Percentiles rank a stretch among this genome's conserved stretches.
Conservation (phyloP, 2,113 vertebrate genomes). For the Nibea coibor region DNA sequence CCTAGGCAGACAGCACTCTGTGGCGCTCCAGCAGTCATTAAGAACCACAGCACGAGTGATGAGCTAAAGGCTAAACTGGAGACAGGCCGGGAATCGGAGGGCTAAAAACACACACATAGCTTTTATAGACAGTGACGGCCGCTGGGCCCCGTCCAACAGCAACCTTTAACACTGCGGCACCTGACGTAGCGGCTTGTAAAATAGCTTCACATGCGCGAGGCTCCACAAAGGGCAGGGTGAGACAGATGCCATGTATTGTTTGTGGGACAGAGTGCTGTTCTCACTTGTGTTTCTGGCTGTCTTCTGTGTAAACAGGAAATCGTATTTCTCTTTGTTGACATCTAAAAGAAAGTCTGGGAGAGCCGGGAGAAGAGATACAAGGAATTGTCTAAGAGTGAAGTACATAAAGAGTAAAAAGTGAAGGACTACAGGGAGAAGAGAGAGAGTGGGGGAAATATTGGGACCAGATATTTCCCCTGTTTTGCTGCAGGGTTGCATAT, state of each 20-base stretch:
- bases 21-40: constrained; percentile 65
- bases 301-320: constrained; percentile 63
- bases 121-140: constrained; percentile 26
- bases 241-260: constrained; percentile 19
- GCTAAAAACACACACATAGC: constrained; percentile 18
- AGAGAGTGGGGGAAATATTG: constrained; percentile 46
- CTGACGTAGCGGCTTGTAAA: constrained; percentile 24
- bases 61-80: constrained; percentile 59
- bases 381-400: constrained; percentile 43
- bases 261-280: constrained; percentile 40
- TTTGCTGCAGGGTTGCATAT: constrained; percentile 50
- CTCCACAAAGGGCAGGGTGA: constrained; percentile 14
- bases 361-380: constrained; percentile 19
- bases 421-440: constrained; percentile 8
- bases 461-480: constrained; percentile 58
- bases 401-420: constrained; percentile 53
- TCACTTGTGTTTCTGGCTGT: constrained; percentile 51
- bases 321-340: constrained; percentile 52
- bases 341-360: constrained; percentile 33
- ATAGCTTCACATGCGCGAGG: background rate
- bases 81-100: constrained; percentile 32
- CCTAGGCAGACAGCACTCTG: constrained; percentile 43
- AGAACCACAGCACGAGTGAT: constrained; percentile 61
- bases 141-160: constrained; percentile 5
- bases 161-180: constrained; percentile 29